phyloP scores from a whole-genome alignment of 2,888 invertebrate species.

The Selenia dentaria region DNA sequence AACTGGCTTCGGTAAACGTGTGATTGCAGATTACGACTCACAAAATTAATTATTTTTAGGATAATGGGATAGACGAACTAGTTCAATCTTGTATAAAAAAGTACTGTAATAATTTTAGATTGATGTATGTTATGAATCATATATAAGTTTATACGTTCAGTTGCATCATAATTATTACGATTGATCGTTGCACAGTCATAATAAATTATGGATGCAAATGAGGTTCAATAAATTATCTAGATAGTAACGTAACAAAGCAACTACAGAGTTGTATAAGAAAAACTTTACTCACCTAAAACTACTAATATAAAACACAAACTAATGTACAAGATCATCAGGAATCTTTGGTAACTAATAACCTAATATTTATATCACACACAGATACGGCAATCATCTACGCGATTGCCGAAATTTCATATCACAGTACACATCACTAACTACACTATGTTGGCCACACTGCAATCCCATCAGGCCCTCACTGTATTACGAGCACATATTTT shows the following conservation, averaged over 20 bases:
- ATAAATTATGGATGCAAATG: constrained; percentile 56
- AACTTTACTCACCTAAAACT: constrained; percentile 79
- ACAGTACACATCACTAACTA: constrained; percentile 83
- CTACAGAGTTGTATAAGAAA: constrained; percentile 32
- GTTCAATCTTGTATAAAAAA: too few relatives aligned
- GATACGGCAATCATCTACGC: constrained; percentile 78
- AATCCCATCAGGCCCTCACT: constrained; percentile 82
- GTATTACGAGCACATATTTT: constrained; percentile 75
- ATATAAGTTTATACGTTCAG: constrained; percentile 21
- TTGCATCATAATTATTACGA: constrained; percentile 38
- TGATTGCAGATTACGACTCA: too few relatives aligned
- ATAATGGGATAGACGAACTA: too few relatives aligned
- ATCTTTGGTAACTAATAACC: constrained; percentile 84
- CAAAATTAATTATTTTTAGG: too few relatives aligned
- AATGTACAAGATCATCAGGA: constrained; percentile 84
- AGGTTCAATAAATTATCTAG: constrained; percentile 54
- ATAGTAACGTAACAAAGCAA: constrained; percentile 47
- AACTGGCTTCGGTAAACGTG: constrained; percentile 5
- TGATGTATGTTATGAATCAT: too few relatives aligned
- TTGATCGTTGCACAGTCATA: constrained; percentile 44
- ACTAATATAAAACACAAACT: constrained; percentile 84
- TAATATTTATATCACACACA: constrained; percentile 76
- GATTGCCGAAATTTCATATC: constrained; percentile 79
- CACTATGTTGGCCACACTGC: constrained; percentile 74
- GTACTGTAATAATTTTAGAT: too few relatives aligned